A percentile compares a stretch with the other conserved stretches of the same genome.
phyloP scores from a whole-genome alignment of 2,888 invertebrate species.

The Melikaiella ostensackeni region DNA sequence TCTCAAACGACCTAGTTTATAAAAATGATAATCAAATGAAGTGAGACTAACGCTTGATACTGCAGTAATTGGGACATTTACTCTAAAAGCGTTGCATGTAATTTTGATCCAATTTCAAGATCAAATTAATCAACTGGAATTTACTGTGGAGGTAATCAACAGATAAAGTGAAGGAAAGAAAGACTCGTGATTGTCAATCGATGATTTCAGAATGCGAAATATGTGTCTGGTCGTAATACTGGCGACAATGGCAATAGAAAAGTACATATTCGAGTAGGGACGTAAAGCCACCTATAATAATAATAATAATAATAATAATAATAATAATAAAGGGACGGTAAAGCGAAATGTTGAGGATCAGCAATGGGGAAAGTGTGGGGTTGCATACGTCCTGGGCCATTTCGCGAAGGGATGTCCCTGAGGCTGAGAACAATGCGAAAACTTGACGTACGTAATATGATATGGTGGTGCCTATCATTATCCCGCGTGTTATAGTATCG shows the following conservation, averaged over 20 bases:
- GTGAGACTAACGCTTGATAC: too few species aligned
- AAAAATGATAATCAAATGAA: too few species aligned
- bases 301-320: constrained; percentile 34
- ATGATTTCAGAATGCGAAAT: background rate
- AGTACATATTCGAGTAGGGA: constrained; percentile 20
- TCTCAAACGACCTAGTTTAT: too few species aligned
- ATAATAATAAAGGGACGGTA: constrained; percentile 7
- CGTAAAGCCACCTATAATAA: constrained; percentile 22
- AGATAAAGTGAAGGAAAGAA: background rate
- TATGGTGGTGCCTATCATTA: constrained; percentile 65
- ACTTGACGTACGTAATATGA: constrained; percentile 58
- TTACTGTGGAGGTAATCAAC: too few species aligned
- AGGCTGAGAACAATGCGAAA: constrained; percentile 62
- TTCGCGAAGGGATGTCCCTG: constrained; percentile 1
- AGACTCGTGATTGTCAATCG: background rate
- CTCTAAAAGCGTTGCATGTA: too few species aligned
- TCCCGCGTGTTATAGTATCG: constrained; percentile 41
- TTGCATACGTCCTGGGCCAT: constrained; percentile 4
- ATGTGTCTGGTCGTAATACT: constrained; percentile 7
- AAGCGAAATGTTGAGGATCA: background rate
- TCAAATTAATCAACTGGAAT: too few species aligned
- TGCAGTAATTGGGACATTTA: too few species aligned
- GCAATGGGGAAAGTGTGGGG: background rate
- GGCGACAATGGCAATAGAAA: constrained; percentile 33
- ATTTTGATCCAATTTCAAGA: too few species aligned